phyloP scores from a whole-genome alignment of 2,113 vertebrate species.

The Xiphorhynchus elegans region DNA sequence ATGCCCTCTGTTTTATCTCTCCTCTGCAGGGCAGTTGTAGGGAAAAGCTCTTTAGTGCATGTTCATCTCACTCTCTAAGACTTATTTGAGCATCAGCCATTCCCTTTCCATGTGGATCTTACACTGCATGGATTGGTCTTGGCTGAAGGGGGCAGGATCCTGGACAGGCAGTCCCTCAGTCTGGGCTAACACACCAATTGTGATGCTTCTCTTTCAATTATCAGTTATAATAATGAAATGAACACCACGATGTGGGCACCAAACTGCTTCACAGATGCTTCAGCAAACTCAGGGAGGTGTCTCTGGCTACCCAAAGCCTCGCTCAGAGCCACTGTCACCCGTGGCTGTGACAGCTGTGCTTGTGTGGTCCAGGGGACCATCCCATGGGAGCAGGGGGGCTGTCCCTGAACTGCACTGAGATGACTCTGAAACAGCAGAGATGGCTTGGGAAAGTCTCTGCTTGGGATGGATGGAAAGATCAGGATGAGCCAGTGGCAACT shows the following conservation, averaged over 20 bases:
- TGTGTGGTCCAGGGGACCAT: not conserved
- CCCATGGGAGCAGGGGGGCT: rapidly evolving
- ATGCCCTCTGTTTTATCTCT: not conserved
- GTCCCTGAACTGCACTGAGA: not conserved
- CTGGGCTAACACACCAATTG: not conserved
- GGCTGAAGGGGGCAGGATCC: not conserved
- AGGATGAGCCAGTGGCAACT: not conserved
- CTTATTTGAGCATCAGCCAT: not conserved
- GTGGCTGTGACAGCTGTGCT: not conserved
- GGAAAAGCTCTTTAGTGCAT: not conserved
- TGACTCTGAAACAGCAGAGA: not conserved
- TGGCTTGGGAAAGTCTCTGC: not conserved
- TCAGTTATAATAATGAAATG: not conserved
- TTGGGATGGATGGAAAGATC: not conserved
- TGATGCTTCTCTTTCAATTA: not conserved
- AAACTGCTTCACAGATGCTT: not conserved
- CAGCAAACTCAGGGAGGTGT: not conserved
- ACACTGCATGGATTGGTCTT: not conserved
- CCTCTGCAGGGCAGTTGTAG: not conserved
- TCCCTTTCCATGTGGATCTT: not conserved
- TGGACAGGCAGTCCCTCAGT: not conserved
- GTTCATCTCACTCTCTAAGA: not conserved
- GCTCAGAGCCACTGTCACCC: not conserved
- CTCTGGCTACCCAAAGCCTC: not conserved
- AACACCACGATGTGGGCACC: not conserved